Evolutionary conservation across 2,113 vertebrate genomes (phyloP).

Genomic region (Buteo buteo): DNA sequence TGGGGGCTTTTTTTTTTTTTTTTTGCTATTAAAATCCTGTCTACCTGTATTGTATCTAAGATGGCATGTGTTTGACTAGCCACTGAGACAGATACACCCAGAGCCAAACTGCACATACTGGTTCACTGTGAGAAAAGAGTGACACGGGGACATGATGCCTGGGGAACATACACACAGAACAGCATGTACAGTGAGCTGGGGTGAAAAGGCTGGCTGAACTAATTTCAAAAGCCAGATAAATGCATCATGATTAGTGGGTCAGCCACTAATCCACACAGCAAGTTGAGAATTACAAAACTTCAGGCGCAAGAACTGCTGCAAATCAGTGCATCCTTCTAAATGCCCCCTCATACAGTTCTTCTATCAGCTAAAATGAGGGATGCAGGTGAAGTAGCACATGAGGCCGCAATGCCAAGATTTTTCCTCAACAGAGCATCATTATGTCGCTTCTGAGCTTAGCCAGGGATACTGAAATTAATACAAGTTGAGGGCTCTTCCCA

Average conservation of each 20-base stretch:
- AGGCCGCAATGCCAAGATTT: background rate
- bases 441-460: background rate
- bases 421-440: background rate
- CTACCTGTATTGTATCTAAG: background rate
- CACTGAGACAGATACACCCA: background rate
- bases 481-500: background rate
- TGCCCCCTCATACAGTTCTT: background rate
- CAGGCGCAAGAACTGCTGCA: background rate
- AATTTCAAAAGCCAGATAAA: background rate
- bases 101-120: background rate
- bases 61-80: background rate
- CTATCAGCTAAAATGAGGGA: background rate
- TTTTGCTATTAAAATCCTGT: background rate
- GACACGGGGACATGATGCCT: background rate
- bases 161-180: background rate
- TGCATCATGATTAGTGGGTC: fast-evolving
- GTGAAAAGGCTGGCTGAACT: background rate
- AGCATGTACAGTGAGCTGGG: background rate
- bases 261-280: background rate
- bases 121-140: background rate
- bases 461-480: background rate
- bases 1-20: background rate
- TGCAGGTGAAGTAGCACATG: background rate
- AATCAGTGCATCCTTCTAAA: background rate
- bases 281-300: background rate